phyloP scores from a whole-genome alignment of 2,113 vertebrate genomes.

The Morone chrysops region DNA sequence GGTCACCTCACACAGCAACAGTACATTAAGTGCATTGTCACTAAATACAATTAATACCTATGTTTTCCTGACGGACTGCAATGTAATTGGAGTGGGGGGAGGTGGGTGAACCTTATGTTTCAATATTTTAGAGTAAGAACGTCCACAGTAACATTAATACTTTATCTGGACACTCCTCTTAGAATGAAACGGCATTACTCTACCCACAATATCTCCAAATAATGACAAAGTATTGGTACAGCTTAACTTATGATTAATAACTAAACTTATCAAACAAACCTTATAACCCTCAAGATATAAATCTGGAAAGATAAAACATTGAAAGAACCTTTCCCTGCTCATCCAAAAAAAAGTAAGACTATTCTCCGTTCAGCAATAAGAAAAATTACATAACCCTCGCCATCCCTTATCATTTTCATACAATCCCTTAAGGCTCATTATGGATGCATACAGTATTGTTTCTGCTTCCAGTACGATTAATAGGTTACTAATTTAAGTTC shows the following conservation, averaged over 20 bases:
- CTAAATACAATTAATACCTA: neutral
- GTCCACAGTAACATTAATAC: too few species aligned
- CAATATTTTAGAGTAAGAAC: too few species aligned
- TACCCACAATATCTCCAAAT: neutral
- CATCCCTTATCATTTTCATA: neutral
- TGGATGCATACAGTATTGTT: slow-evolving; percentile 1
- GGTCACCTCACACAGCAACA: neutral
- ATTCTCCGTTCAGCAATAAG: neutral
- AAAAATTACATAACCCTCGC: neutral
- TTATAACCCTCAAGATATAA: neutral
- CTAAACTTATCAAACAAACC: neutral
- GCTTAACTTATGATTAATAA: neutral
- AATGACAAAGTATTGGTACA: neutral
- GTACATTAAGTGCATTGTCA: neutral
- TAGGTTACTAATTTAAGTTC: neutral
- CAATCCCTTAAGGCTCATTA: neutral
- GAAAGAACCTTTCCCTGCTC: neutral
- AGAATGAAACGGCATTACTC: neutral
- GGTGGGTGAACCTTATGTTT: neutral
- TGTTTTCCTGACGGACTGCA: neutral
- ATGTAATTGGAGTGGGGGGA: accelerated
- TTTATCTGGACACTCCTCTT: neutral
- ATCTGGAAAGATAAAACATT: neutral
- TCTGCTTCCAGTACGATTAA: neutral
- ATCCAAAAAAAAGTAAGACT: neutral